Evolutionary conservation across 2,113 vertebrate genomes (phyloP), one percentile per base, ranked within the genome.

Genomic region (Candoia aspera): DNA sequence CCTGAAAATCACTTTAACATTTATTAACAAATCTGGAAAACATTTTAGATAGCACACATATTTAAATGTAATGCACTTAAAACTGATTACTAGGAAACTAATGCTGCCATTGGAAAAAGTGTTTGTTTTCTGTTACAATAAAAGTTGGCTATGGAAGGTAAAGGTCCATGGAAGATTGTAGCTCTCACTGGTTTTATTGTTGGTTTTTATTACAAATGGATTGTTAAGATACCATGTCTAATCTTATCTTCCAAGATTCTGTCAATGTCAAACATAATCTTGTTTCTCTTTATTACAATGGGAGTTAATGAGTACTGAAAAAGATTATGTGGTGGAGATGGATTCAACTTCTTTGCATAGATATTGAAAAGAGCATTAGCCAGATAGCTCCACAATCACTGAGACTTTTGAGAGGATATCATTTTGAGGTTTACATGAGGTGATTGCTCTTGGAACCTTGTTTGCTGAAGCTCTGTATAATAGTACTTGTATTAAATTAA

Each of bases 151-250:
- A 68, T 33, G n/a, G 29, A 46, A 33, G 33, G 24, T 49, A n/a
- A 37, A 85, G 26, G 53, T 90, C 49, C 26, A 12, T 15, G 6
- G 53, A 68, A 73, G 2, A 6, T 58, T 55, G 73, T 86, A 90
- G 17, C 59, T 86, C 59, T 57, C 13, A 6, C 64, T 55, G 24
- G 21, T 87, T 83, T 87, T 59, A 19, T 49, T 90, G 68, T 88
- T 49, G 84, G 84, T 84, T 79, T 46, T 91, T 91, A 64, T 84
- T 84, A 68, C 55, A 90, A 90, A 54, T 90, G 26, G 54, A 59
- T 86, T 89, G 37, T 60, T 57, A 53, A 33, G 57, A 60, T 87
- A 92, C 62, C 26, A 55, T 84, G 21, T 92, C 58, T 83, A 42
- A 29, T 42, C 60, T 92, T 84, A 92, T 59, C 84, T n/a, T 84